Conservation (phyloP, 53 echinoderm and acorn worm genomes). For the Antedon mediterranea region DNA sequence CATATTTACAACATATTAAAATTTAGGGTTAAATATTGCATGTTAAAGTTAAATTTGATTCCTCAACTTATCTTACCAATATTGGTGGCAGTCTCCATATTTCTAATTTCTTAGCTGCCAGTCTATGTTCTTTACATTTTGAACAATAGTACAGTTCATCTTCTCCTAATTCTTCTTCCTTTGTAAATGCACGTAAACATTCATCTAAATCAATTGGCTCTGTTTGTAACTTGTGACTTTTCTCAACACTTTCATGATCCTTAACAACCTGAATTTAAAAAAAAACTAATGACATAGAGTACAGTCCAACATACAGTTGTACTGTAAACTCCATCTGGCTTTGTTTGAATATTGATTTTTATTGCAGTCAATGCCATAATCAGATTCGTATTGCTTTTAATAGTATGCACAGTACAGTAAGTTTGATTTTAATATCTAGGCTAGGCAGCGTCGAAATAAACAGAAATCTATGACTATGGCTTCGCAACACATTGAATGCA, state of each 20-base stretch:
- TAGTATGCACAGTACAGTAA: no score
- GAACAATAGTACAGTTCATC: conserved; percentile 98
- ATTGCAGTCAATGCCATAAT: no score
- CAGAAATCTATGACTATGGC: no score
- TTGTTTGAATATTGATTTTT: no score
- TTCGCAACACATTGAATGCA: no score
- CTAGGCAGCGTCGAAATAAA: no score
- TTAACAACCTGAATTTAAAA: conserved; percentile 45
- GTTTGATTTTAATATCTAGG: no score
- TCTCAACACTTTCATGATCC: conserved; percentile 84
- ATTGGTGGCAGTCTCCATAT: conserved; percentile 94
- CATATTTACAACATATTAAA: background rate
- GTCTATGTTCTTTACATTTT: conserved; percentile 80
- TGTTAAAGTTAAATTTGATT: no score
- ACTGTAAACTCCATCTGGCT: no score
- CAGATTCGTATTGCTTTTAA: no score
- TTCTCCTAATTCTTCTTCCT: conserved; percentile 92
- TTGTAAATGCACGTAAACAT: conserved; percentile 90
- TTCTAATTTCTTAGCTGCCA: conserved; percentile 90
- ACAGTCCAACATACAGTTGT: no score
- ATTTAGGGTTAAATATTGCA: background rate
- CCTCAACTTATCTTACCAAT: conserved; percentile 30
- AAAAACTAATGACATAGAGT: background rate
- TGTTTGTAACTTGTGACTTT: conserved; percentile 72
- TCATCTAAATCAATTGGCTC: conserved; percentile 92